Evolutionary conservation across 2,888 invertebrate genomes (phyloP).

Genomic region (Sclerodermus sp.): DNA sequence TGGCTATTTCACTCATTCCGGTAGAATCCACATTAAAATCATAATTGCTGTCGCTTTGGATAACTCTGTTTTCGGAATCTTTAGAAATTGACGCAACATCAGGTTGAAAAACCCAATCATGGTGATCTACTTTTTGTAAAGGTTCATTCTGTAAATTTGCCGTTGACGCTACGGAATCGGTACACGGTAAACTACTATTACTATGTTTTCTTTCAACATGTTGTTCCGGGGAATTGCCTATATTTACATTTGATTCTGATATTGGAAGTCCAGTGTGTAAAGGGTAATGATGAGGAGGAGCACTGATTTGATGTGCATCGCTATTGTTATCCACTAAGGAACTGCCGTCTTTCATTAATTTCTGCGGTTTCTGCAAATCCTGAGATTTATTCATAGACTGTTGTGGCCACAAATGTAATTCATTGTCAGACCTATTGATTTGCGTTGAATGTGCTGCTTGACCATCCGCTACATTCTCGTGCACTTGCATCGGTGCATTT

Average conservation of each 20-base stretch:
- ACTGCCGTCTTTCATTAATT: conserved; percentile 19
- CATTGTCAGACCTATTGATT: conserved; percentile 12
- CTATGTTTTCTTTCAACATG: neutral
- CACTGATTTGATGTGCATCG: conserved; percentile 11
- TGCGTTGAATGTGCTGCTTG: conserved; percentile 24
- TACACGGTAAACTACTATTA: neutral
- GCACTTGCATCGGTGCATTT: conserved; percentile 29
- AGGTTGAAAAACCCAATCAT: conserved; percentile 7
- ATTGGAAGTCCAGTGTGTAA: conserved; percentile 31
- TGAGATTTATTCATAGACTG: conserved; percentile 19
- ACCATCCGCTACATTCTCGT: conserved; percentile 22
- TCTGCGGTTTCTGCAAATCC: conserved; percentile 28
- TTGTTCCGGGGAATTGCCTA: conserved; percentile 22
- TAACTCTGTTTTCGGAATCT: conserved; percentile 15
- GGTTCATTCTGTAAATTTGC: conserved; percentile 8
- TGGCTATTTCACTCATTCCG: conserved; percentile 31
- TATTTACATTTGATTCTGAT: conserved; percentile 33
- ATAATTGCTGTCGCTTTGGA: conserved; percentile 25
- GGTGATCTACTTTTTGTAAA: conserved; percentile 11
- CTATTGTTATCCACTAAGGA: conserved; percentile 16
- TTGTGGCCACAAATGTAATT: conserved; percentile 28
- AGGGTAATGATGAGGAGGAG: conserved; percentile 26
- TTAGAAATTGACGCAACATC: conserved; percentile 18
- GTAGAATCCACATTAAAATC: conserved; percentile 32
- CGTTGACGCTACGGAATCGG: neutral